Base-by-base conservation (phyloP, 2,113 vertebrate species). In the Perca schrenkii region DNA sequence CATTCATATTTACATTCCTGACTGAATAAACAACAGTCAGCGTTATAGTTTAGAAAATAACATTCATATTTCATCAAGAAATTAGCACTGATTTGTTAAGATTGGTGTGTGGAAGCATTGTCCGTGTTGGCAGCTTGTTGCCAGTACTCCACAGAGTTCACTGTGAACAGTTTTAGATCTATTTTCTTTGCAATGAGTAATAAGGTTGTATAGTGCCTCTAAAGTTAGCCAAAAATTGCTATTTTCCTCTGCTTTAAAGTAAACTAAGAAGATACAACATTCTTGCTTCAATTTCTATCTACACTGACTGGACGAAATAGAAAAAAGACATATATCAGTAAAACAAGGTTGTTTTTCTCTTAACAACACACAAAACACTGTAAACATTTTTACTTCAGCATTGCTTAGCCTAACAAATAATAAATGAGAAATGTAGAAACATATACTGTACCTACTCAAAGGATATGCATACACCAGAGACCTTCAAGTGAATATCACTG, bases 361-460 rank as follows among this genome's bases (percentile, higher is more conserved):
- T 19, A 13, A 46, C 34, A 40, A 47, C 47, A 22, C 19, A 31
- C 1, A 67, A 62, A 83, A 64, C 6, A 68, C 8, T 47, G 12
- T 4, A 22, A 19, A 46, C 7, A 43, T 11, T 64, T 63, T 36
- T 52, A 10, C 8, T 64, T 22, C 3, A 61, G 17, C 49, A 34
- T n/a, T 25, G 2, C 50, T 16, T 52, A 43, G 40, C 40, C 16
- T 52, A 36, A 40, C 6, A 74, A 50, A 52, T 60, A 52, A 22
- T 3, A 43, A 43, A 43, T 28, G 36, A 83, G 6, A 76, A 81
- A 74, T 66, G 3, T 75, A 4, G 19, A 84, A 74, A 73, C 3
- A 13, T 52, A 80, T 52, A 80, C 76, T 36, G 8, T 84, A 88
- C 74, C 86, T 91, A 53, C 74, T 46, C 16, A 57, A 31, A 74